Percentiles rank a stretch among this genome's conserved stretches.
Evolutionary conservation across 2,888 invertebrate genomes (phyloP).

Genomic region (Andrena bucephala): DNA sequence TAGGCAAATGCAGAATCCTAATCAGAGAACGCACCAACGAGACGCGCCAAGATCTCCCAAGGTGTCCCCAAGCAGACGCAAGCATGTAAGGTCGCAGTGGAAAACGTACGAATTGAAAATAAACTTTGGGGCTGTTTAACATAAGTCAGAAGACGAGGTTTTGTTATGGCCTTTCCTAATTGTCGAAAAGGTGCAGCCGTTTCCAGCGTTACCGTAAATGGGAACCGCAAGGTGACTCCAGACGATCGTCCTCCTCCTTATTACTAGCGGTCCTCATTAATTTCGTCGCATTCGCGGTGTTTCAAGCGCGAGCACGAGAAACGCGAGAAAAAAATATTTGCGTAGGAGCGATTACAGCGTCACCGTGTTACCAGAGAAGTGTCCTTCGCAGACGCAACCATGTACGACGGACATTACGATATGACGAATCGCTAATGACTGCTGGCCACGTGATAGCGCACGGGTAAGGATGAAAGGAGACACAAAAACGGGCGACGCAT

Average conservation of each 20-base stretch:
- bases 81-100: not conserved
- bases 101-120: not conserved
- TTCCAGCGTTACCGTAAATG: constrained; percentile 7
- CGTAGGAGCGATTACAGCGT: constrained; percentile 42
- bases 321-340: not conserved
- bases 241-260: constrained; percentile 42
- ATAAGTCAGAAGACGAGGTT: not conserved
- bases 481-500: not conserved
- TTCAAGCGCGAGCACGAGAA: constrained; percentile 25
- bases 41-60: too few relatives aligned
- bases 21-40: not conserved
- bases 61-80: not conserved
- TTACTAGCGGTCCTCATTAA: constrained; percentile 54
- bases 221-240: constrained; percentile 12
- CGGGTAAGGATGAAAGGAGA: constrained; percentile 6
- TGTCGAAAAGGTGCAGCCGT: not conserved
- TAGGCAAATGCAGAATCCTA: not conserved
- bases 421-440: constrained; percentile 58
- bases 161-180: not conserved
- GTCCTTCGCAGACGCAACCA: constrained; percentile 68
- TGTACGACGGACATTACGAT: constrained; percentile 63
- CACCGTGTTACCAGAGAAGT: constrained; percentile 28
- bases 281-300: constrained; percentile 45
- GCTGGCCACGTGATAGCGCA: constrained; percentile 46
- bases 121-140: not conserved